These are phyloP conservation scores for Acholoe squamosa DNA, from an alignment of 2,888 invertebrate species.

Conservation along the genomic window DNA sequence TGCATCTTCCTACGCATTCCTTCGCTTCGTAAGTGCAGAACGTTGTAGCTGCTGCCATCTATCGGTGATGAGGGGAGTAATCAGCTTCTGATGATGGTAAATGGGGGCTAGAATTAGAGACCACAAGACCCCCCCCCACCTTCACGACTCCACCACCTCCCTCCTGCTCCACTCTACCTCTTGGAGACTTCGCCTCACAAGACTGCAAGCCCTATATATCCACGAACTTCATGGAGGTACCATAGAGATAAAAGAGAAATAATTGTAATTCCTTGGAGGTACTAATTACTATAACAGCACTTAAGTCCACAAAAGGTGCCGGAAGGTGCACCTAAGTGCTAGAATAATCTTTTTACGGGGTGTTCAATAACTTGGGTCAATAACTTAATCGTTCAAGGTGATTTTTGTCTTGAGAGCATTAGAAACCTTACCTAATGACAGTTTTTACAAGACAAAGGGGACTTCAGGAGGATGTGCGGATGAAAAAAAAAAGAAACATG, in stretches of 20 bases:
- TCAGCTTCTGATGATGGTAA: conserved; percentile 22
- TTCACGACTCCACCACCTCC: not conserved
- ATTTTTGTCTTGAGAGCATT: too few relatives aligned
- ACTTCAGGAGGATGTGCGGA: too few relatives aligned
- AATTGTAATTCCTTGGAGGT: not conserved
- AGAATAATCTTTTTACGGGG: not conserved
- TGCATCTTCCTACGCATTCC: not conserved
- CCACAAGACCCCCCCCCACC: conserved; percentile 5
- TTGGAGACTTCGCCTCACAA: not conserved
- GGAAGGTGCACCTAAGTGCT: not conserved
- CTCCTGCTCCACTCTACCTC: not conserved
- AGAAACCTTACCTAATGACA: too few relatives aligned
- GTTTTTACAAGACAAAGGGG: too few relatives aligned
- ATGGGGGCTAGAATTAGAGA: conserved; percentile 26
- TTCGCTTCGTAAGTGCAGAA: conserved; percentile 9
- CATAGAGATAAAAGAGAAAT: too few relatives aligned
- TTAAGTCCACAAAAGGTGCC: not conserved
- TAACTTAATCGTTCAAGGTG: too few relatives aligned
- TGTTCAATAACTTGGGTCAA: too few relatives aligned
- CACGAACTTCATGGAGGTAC: not conserved
- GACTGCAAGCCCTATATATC: not conserved
- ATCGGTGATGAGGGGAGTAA: not conserved
- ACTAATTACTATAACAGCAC: not conserved
- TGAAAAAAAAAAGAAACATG: too few relatives aligned
- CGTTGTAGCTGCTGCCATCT: conserved; percentile 36